A percentile compares a stretch with the other conserved stretches of the same genome.
Conservation (phyloP, 2,888 invertebrate genomes). For the Cancer borealis region DNA sequence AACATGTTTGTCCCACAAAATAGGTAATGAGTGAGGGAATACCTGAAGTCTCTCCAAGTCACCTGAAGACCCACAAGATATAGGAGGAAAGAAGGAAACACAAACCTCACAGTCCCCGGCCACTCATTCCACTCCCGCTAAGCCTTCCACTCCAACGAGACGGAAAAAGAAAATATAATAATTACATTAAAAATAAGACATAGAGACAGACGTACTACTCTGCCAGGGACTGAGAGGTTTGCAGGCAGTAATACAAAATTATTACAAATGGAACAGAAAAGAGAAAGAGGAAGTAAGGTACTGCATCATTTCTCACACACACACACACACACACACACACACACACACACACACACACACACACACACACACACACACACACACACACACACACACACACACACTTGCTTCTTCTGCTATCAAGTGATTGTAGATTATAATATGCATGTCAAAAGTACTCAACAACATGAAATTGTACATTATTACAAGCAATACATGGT, state of each 20-base stretch:
- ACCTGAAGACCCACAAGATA: slow-evolving; percentile 71
- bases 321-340: not conserved
- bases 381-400: not conserved
- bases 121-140: slow-evolving; percentile 30
- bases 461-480: slow-evolving; percentile 75
- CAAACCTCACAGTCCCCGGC: slow-evolving; percentile 59
- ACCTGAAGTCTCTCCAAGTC: slow-evolving; percentile 73
- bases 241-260: slow-evolving; percentile 25
- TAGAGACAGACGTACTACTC: not conserved
- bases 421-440: slow-evolving; percentile 56
- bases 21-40: slow-evolving; percentile 70
- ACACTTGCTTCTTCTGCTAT: not conserved
- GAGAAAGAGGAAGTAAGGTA: not conserved
- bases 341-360: not conserved
- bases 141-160: slow-evolving; percentile 18
- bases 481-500: slow-evolving; percentile 68
- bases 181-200: not conserved
- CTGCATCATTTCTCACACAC: not conserved
- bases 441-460: slow-evolving; percentile 71
- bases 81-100: not conserved
- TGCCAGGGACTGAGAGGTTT: slow-evolving; percentile 60
- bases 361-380: not conserved
- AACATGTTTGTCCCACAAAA: slow-evolving; percentile 74
- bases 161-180: slow-evolving; percentile 39
- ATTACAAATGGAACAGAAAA: not conserved